Evolutionary conservation across 2,797 vertebrate species (phyloP).

Genomic region (Diglossa cyanea): DNA sequence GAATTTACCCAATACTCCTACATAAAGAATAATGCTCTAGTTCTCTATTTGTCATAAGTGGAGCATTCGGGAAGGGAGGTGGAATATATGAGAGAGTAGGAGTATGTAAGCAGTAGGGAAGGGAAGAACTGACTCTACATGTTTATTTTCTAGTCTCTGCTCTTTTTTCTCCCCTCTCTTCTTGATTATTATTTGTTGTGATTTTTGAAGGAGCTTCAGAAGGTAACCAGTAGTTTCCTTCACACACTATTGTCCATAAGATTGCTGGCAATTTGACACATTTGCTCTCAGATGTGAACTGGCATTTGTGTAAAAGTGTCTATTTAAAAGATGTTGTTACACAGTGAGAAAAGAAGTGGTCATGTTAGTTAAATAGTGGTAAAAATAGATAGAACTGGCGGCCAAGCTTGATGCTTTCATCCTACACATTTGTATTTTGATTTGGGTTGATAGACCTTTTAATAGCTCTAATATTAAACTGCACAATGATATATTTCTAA

Average conservation of each 20-base stretch:
- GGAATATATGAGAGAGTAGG: background rate
- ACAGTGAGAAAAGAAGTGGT: background rate
- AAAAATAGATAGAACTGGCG: background rate
- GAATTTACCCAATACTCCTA: background rate
- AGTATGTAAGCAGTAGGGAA: background rate
- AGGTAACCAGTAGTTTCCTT: background rate
- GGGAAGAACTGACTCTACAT: background rate
- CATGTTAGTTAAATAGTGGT: background rate
- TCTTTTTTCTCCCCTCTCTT: accelerated
- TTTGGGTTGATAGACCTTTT: background rate
- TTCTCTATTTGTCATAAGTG: background rate
- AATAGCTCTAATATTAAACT: background rate
- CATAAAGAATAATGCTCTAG: background rate
- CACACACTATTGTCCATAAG: background rate
- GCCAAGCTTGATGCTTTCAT: background rate
- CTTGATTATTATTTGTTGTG: background rate
- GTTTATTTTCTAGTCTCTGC: background rate
- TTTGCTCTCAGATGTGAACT: background rate
- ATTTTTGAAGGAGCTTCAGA: background rate
- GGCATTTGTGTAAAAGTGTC: background rate
- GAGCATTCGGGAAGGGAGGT: background rate
- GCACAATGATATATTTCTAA: background rate
- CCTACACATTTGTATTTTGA: background rate
- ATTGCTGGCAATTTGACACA: background rate
- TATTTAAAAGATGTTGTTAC: accelerated